Evolutionary conservation across 2,113 vertebrate species (phyloP).

Genomic region (Laticauda laticaudata): DNA sequence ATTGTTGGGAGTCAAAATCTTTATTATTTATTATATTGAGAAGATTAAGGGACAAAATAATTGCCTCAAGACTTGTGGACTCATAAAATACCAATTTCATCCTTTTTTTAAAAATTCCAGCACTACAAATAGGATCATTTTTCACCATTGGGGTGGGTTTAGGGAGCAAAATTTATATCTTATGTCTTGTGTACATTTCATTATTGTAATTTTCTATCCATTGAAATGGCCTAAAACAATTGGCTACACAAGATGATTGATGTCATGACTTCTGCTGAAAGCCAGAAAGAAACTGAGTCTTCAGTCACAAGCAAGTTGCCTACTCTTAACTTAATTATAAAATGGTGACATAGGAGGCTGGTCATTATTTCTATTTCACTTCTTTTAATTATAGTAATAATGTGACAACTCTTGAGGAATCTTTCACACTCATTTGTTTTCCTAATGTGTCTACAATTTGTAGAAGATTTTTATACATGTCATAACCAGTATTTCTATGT

Average conservation of each 20-base stretch:
- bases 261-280: neutral
- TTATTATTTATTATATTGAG: neutral
- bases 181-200: neutral
- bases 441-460: neutral
- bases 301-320: neutral
- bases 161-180: neutral
- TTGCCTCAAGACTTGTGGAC: neutral
- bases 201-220: neutral
- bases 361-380: neutral
- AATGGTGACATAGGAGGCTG: neutral
- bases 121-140: neutral
- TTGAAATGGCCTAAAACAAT: neutral
- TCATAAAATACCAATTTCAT: neutral
- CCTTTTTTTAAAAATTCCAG: neutral
- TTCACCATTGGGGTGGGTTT: neutral
- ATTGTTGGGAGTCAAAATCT: neutral
- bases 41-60: neutral
- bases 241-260: neutral
- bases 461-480: neutral
- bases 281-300: neutral
- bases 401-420: neutral
- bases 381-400: neutral
- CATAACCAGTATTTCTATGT: neutral
- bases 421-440: neutral
- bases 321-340: neutral